phyloP scores from a whole-genome alignment of 2,888 invertebrate genomes.

The Pycnomerus fuliginosus region DNA sequence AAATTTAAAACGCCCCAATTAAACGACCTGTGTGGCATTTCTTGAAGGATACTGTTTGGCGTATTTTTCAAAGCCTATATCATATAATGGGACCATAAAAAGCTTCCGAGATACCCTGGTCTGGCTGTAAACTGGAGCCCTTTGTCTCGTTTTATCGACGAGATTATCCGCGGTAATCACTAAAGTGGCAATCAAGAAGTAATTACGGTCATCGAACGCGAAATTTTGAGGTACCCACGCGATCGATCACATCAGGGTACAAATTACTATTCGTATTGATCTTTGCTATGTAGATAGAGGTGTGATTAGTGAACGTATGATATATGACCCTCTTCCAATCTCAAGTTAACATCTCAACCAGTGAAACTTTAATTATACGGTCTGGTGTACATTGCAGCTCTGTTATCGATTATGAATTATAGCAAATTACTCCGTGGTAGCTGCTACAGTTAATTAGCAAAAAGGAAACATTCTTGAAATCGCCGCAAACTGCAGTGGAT shows the following conservation, averaged over 20 bases:
- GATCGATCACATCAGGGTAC: slow-evolving; percentile 17
- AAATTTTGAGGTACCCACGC: slow-evolving; percentile 6
- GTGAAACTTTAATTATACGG: slow-evolving; percentile 15
- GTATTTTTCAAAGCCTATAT: slow-evolving; percentile 12
- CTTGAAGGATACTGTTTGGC: neutral
- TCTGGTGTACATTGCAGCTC: slow-evolving; percentile 4
- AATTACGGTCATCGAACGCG: slow-evolving; percentile 29
- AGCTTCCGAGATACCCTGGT: slow-evolving; percentile 23
- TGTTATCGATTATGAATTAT: slow-evolving; percentile 16
- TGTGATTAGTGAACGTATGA: slow-evolving; percentile 14
- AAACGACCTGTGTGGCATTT: neutral
- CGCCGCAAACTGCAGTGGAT: no score
- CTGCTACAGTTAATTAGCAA: slow-evolving; percentile 15
- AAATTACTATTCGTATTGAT: slow-evolving; percentile 32
- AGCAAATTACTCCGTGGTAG: slow-evolving; percentile 5
- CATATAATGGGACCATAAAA: slow-evolving; percentile 30
- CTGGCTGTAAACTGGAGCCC: slow-evolving; percentile 25
- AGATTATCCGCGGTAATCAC: slow-evolving; percentile 30
- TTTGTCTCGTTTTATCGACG: slow-evolving; percentile 29
- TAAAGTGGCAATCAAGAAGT: slow-evolving; percentile 31
- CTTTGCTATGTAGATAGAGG: slow-evolving; percentile 25
- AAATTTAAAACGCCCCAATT: neutral
- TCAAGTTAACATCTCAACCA: slow-evolving; percentile 8
- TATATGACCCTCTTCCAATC: slow-evolving; percentile 14
- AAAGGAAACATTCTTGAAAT: no score